Base-by-base conservation (phyloP, 2,888 invertebrate genomes). In the Aporophyla nigra region DNA sequence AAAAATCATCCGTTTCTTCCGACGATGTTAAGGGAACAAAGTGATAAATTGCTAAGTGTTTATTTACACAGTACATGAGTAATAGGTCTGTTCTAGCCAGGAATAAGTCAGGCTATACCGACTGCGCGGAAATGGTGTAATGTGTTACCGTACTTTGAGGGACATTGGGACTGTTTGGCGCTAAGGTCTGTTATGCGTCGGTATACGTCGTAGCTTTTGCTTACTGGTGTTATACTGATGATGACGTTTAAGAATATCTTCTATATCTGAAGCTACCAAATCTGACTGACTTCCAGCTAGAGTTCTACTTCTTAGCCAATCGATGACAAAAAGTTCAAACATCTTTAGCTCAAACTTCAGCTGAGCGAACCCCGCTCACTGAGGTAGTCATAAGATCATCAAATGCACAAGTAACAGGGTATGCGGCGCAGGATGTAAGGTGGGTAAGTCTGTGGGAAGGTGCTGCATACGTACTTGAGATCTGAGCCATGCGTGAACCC, bases 1-100 rank as follows among this genome's bases (percentile, higher is more conserved):
- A 69, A 82, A 79, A 75, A 77, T 76, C 71, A 82, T 63, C 63
- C 56, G 33, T 53, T 43, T 54, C 66, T 75, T 73, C 71, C 10
- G 10, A 77, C 54, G 80, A 76, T 74, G 63, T 43, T 75, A 43
- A 59, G 67, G 68, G 75, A 82, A 78, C 74, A 62, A 76, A 76
- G 76, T 85, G 80, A 88, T 86, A 85, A 84, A 88, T 83, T 75
- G 70, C 75, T 24, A 82, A 86, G 86, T 87, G 88, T 85, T 85
- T 86, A 85, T 89, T 81, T 85, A 74, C 73, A 51, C 46, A 74
- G 68, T 65, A 76, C 81, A 74, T 83, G 85, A 85, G 78, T 88
- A 86, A 87, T 85, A 85, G 72, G 61, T 70, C 40, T 16, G 58
- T 70, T 70, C n/a, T 59, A 43, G 71, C 19, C 68, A 56, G 59